Evolutionary conservation across 2,797 vertebrate species (phyloP).

Genomic region (Clarias laeviceps): DNA sequence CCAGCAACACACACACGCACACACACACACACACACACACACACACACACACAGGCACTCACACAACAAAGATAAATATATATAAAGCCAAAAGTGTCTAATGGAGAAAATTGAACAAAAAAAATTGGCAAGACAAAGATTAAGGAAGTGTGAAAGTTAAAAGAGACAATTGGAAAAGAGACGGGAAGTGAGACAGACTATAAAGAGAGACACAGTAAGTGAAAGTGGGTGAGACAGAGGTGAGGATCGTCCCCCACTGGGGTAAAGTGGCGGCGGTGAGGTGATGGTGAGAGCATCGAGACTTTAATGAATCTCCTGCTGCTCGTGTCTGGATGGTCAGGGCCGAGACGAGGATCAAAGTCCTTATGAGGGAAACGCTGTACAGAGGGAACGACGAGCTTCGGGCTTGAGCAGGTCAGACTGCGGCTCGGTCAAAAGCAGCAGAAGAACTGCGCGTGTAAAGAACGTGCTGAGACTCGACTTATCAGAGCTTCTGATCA

Average conservation of each 20-base stretch:
- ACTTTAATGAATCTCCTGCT: background rate
- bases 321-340: background rate
- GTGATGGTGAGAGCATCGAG: background rate
- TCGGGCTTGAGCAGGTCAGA: background rate
- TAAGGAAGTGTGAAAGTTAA: slow-evolving; percentile 29
- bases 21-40: no score
- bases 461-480: background rate
- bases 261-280: background rate
- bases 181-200: background rate
- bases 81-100: no score
- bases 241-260: background rate
- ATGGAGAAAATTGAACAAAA: no score
- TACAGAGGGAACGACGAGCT: background rate
- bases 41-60: no score
- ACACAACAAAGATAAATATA: no score
- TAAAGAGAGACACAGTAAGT: background rate
- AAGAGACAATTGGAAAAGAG: slow-evolving; percentile 59
- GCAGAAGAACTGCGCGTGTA: background rate
- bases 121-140: background rate
- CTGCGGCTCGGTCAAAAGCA: background rate
- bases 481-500: background rate
- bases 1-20: no score
- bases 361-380: background rate
- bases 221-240: background rate
- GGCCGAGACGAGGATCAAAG: background rate